These are phyloP conservation scores for Sarcophaga subvicina DNA, from an alignment of 2,888 invertebrate species.

Conservation along the genomic window DNA sequence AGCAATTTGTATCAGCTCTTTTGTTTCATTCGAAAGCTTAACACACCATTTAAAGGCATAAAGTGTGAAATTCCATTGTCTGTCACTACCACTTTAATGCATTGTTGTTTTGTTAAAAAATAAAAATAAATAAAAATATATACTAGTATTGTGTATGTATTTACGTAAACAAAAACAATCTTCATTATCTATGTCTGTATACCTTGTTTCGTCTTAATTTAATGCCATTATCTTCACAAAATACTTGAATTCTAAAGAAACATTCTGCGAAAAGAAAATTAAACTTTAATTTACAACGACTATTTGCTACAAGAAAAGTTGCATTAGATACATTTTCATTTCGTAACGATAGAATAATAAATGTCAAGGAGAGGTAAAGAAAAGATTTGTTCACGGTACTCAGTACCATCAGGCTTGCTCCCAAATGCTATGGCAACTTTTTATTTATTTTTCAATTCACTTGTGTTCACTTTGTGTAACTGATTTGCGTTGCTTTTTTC, in stretches of 20 bases:
- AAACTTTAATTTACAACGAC: conserved; percentile 15
- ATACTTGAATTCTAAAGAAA: background rate
- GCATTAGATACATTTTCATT: background rate
- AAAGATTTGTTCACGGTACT: background rate
- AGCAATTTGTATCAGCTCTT: background rate
- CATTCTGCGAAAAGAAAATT: conserved; percentile 3
- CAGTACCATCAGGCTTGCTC: too few relatives aligned
- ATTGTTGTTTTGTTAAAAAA: background rate
- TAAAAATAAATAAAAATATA: too few relatives aligned
- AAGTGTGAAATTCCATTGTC: background rate
- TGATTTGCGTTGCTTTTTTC: too few relatives aligned
- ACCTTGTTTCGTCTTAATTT: background rate
- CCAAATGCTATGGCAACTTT: too few relatives aligned
- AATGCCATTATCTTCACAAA: background rate
- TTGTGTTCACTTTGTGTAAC: too few relatives aligned
- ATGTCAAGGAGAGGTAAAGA: background rate
- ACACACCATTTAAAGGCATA: background rate
- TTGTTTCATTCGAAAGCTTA: background rate
- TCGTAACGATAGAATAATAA: background rate
- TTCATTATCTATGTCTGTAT: background rate
- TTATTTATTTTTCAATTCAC: too few relatives aligned
- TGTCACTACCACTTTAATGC: background rate
- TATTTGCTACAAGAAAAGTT: background rate
- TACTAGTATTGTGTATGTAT: background rate
- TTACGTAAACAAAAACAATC: background rate